Conservation (phyloP, 2,113 vertebrate species). For the Myotis davidii region DNA sequence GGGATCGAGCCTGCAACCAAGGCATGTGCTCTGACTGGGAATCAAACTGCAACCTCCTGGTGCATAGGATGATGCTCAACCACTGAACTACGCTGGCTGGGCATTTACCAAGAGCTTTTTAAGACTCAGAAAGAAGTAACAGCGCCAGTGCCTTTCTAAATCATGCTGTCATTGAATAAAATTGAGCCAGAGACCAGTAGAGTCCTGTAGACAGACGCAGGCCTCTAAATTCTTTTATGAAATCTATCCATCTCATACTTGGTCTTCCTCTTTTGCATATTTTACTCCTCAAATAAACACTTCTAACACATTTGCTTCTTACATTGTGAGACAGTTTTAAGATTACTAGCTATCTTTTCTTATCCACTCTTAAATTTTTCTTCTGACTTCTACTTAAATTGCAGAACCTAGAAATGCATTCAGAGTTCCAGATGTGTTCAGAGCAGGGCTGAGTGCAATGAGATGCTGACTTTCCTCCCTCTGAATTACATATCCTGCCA, state of each 20-base stretch:
- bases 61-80: too few species aligned
- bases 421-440: conserved; percentile 24
- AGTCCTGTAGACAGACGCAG: background rate
- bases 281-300: conserved; percentile 37
- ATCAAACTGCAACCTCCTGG: too few species aligned
- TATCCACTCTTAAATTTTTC: background rate
- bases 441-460: background rate
- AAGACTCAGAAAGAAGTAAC: background rate
- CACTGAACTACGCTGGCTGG: too few species aligned
- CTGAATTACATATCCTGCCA: background rate
- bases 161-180: conserved; percentile 9
- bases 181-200: background rate
- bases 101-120: background rate
- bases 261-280: background rate
- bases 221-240: background rate
- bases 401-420: background rate
- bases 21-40: too few species aligned
- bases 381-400: background rate
- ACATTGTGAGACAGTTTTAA: conserved; percentile 22
- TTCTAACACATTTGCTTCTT: background rate
- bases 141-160: background rate
- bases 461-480: background rate
- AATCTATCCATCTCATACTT: background rate
- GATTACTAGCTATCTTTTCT: background rate
- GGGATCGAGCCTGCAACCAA: too few species aligned